Evolutionary conservation across 1,140 invertebrate species (phyloP).

Genomic region (Drosophila navojoa): DNA sequence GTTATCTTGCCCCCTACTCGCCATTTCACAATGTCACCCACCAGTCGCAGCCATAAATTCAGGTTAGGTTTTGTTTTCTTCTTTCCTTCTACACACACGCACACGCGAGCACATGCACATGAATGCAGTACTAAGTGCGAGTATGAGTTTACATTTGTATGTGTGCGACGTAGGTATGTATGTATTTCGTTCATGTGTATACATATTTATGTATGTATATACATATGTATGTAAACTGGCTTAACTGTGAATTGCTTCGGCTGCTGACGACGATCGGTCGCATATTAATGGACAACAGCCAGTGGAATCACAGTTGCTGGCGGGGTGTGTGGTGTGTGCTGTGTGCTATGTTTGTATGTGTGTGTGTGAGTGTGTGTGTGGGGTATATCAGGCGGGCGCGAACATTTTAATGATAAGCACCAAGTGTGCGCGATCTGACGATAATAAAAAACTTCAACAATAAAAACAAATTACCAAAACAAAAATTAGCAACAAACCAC

Average conservation of each 20-base stretch:
- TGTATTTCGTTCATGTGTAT: no score
- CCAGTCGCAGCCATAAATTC: conserved; percentile 42
- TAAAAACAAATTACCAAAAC: conserved; percentile 64
- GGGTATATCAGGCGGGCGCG: neutral
- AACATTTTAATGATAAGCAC: conserved; percentile 56
- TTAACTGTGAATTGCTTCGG: conserved; percentile 71
- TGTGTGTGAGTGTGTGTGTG: no score
- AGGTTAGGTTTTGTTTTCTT: conserved; percentile 55
- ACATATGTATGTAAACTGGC: conserved; percentile 38
- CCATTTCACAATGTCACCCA: conserved; percentile 63
- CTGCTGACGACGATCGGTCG: conserved; percentile 53
- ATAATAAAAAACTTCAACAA: conserved; percentile 77
- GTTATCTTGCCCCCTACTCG: conserved; percentile 30
- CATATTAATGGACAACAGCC: conserved; percentile 42
- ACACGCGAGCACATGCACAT: neutral
- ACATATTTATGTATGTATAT: neutral
- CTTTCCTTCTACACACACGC: conserved; percentile 7
- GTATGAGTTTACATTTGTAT: neutral
- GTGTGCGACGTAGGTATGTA: no score
- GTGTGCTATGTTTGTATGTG: no score
- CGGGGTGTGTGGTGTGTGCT: no score
- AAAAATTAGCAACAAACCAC: conserved; percentile 71
- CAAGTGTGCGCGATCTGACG: conserved; percentile 46
- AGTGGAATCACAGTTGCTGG: neutral
- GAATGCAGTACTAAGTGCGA: neutral